Conservation (phyloP, 2,113 vertebrate species). For the Recurvirostra avosetta region DNA sequence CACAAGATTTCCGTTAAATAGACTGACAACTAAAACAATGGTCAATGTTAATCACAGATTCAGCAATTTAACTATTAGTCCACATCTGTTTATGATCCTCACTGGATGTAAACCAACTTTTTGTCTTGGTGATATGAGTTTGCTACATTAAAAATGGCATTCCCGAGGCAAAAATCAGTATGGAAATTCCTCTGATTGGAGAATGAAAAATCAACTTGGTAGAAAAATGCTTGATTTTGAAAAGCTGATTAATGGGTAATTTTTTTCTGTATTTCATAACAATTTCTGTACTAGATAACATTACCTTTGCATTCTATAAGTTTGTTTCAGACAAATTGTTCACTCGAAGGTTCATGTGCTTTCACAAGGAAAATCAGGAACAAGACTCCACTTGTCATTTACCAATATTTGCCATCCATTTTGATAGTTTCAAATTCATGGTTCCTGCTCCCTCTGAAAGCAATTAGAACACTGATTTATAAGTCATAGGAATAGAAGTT, state of each 20-base stretch:
- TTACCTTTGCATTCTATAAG: neutral
- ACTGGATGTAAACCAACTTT: neutral
- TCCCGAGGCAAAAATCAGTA: neutral
- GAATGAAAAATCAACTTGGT: neutral
- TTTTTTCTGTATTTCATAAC: neutral
- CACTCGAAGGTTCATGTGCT: neutral
- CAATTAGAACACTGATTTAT: neutral
- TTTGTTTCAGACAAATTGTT: neutral
- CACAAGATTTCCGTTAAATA: neutral
- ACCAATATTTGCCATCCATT: neutral
- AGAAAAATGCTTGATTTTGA: neutral
- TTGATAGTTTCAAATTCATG: neutral
- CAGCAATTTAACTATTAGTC: neutral
- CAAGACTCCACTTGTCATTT: neutral
- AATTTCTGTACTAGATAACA: neutral
- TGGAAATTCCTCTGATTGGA: neutral
- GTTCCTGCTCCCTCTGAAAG: neutral
- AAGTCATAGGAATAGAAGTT: neutral
- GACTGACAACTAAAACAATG: neutral
- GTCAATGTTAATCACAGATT: neutral
- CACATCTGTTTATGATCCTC: neutral
- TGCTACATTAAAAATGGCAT: neutral
- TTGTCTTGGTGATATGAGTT: neutral
- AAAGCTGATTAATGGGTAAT: neutral
- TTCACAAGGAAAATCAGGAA: neutral